Percentiles rank a stretch among this genome's conserved stretches.
Conservation (phyloP, 2,113 vertebrate genomes). For the Bambusicola thoracicus region DNA sequence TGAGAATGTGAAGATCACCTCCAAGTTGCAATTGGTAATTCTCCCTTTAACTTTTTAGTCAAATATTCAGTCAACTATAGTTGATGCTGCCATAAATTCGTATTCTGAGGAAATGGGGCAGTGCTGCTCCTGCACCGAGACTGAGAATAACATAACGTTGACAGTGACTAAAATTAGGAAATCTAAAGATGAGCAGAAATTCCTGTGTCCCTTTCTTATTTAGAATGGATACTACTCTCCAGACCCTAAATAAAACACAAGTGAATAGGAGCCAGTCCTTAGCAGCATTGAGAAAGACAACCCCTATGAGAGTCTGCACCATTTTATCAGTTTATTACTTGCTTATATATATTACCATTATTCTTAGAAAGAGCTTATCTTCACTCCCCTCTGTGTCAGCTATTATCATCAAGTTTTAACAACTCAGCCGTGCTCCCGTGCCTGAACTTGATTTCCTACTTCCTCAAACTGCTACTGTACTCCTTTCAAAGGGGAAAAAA, state of each 20-base stretch:
- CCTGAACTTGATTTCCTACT: constrained; percentile 1
- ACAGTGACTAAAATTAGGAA: neutral
- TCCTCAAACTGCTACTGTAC: neutral
- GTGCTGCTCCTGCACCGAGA: neutral
- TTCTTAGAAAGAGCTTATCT: constrained; percentile 2
- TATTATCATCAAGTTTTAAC: constrained; percentile 42
- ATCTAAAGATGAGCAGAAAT: neutral
- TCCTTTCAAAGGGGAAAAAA: neutral
- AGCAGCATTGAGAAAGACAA: neutral
- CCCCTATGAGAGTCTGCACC: neutral
- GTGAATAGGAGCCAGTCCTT: fast-evolving
- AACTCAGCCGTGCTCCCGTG: neutral
- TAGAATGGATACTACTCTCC: neutral
- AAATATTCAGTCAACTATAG: neutral
- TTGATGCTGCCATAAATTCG: neutral
- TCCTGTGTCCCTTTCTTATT: neutral
- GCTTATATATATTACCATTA: neutral
- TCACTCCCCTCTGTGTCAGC: neutral
- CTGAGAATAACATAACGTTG: neutral
- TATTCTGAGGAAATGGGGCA: neutral
- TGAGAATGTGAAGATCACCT: neutral
- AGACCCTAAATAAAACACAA: neutral
- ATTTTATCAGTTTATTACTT: neutral
- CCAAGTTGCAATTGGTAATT: neutral
- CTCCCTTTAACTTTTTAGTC: neutral